Base-by-base conservation (phyloP, 2,797 vertebrate genomes). In the Rousettus madagascariensis region DNA sequence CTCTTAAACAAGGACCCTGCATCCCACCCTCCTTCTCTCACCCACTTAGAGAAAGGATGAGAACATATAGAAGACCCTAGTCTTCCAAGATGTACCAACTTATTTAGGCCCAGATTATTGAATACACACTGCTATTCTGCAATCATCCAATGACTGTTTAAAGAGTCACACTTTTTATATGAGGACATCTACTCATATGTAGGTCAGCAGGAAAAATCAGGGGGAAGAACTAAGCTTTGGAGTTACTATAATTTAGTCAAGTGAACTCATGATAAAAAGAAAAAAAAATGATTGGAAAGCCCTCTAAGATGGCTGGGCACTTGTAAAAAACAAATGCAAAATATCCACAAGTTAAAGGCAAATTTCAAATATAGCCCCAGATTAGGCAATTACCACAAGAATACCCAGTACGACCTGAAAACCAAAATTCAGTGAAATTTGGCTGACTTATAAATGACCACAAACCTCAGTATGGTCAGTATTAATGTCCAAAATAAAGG, bases 371-470 rank as follows among this genome's bases (percentile, higher is more conserved):
- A 49, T 15, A 41, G 8, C 11, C 72, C 36, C 36, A 61, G 49
- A 28, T 83, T 28, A 80, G 51, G 75, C 61, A 94, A 26, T 10
- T 87, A 28, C 9, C 68, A 85, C 26, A 83, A 77, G 59, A 90
- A 59, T n/a, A 90, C 20, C 49, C 74, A 77, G 10, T 28, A 86
- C 57, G 19, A 88, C 46, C 13, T 49, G 15, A 89, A 96, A 91
- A 85, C 43, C 33, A 79, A 83, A 80, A n/a, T 43, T 94, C 30
- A 61, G 16, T 80, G 69, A 91, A 71, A 30, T 92, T 69, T 86
- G 26, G 46, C 33, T 61, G 63, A 78, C 22, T 59, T 16, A 63
- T 43, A 91, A 80, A 33, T 65, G 8, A 53, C 53, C 57, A 24
- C 24, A 51, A 79, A 33, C 3, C 41, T 95, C 66, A 69, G 19